Evolutionary conservation across 2,113 vertebrate species (phyloP), one percentile per base, ranked within the genome.

Genomic region (Petromus typicus): DNA sequence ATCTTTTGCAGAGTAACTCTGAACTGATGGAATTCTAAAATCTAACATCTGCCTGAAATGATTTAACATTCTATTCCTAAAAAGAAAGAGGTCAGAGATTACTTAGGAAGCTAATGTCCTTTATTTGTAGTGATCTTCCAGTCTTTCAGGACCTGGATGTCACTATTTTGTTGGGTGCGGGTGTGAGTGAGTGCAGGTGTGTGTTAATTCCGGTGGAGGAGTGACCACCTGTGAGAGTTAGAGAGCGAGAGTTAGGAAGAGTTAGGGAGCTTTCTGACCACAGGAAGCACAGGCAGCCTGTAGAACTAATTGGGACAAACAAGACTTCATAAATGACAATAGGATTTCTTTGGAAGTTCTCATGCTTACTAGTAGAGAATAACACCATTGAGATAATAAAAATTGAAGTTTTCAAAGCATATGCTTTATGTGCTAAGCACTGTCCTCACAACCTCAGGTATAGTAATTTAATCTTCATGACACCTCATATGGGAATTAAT

Each of bases 141-240:
- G 1, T 10, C 9, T 32, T 54, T 34, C 2, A 37, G 54, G 20
- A 3, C 18, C 25, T 67, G 51, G 27, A 6, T 22, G 6, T 3
- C 20, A 25, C 13, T 57, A 2, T 2, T 66, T 2, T 66, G 25
- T 22, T 5, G 13, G 8, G 0, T 20, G 7, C 51, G 5, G 0
- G 45, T 12, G 73, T 40, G 14, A 7, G 13, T 34, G 79, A 78
- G 32, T 66, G 66, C 34, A 86, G 7, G 7, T n/a, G 59, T 37
- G 7, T 48, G 32, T 20, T 34, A 11, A 76, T 69, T 87, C 17
- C 57, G 12, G 4, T 17, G 86, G 45, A 37, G 89, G 56, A 84
- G 45, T 14, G 20, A 27, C 3, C 25, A 2, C 11, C 12, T 51
- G 20, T 8, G 64, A 8, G 14, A n/a, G 1, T 11, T 27, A 32